Evolutionary conservation across 2,797 vertebrate species (phyloP), one percentile per base, ranked within the genome.

Genomic region (Spheniscus humboldti): DNA sequence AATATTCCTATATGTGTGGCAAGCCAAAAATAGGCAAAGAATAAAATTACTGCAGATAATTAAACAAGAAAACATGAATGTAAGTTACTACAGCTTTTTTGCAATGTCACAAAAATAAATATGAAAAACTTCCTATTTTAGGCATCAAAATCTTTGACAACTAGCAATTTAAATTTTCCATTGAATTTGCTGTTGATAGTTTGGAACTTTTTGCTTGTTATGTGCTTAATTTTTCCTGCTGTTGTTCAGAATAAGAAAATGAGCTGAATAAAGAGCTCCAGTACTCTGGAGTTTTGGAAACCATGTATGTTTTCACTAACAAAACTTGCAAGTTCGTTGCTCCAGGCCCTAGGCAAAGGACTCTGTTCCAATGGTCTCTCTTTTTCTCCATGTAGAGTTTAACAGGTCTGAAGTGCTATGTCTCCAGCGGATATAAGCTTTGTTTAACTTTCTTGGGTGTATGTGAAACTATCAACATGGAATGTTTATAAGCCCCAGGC

Each of bases 401-500:
- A 91, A 68, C 27, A 84, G 33, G 41, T 81, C 64, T 95, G 87
- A 89, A 90, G 64, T 92, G 14, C 62, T 84, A 25, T 82, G 71
- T 69, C 74, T 92, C 22, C 11, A 39, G 47, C 2, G 3, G 63
- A 78, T 78, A 72, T 41, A 88, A 69, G 27, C 57, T 90, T 72
- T 94, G 45, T 91, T 91, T 91, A 72, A 94, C 37, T 90, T 93
- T 86, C 83, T 69, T 76, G 57, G 28, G n/a, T 67, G 47, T 27
- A 83, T 15, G 15, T 89, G 74, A 83, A 97, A 60, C 63, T 77
- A 79, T 83, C 71, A 73, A 82, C 52, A 30, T 35, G 19, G 45
- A 94, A 91, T 83, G 71, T 96, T 94, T 94, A 92, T 89, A 86
- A 90, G 66, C 88, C 84, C 64, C 64, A 77, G 78, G 92, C 56